phyloP scores from a whole-genome alignment of 2,113 vertebrate species.

The Myocastor coypus region DNA sequence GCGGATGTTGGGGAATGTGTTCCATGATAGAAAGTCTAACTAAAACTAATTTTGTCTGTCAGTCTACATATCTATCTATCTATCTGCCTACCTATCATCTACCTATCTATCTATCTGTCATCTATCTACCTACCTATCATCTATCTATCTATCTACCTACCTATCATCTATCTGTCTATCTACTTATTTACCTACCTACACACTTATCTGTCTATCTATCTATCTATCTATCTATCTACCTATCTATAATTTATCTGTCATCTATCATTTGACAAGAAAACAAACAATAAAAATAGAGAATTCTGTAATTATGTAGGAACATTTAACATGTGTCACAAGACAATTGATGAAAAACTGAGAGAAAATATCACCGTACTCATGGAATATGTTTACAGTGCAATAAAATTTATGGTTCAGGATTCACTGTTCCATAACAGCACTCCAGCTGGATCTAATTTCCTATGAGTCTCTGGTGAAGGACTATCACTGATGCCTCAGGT shows the following conservation, averaged over 20 bases:
- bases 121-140: too few relatives aligned
- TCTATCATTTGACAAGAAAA: not conserved
- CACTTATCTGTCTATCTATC: not conserved
- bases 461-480: not conserved
- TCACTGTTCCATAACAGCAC: not conserved
- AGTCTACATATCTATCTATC: too few relatives aligned
- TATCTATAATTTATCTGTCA: not conserved
- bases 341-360: not conserved
- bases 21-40: not conserved
- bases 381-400: not conserved
- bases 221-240: not conserved
- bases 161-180: not conserved
- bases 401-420: not conserved
- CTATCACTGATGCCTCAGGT: not conserved
- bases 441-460: not conserved
- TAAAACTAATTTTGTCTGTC: not conserved
- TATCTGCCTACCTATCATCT: not conserved
- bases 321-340: not conserved
- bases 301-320: not conserved
- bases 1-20: not conserved
- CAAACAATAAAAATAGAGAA: not conserved
- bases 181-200: too few relatives aligned
- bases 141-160: too few relatives aligned
- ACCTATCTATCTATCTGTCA: not conserved
- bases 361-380: not conserved